phyloP scores from a whole-genome alignment of 2,113 vertebrate genomes.

The Eulacestoma nigropectus region DNA sequence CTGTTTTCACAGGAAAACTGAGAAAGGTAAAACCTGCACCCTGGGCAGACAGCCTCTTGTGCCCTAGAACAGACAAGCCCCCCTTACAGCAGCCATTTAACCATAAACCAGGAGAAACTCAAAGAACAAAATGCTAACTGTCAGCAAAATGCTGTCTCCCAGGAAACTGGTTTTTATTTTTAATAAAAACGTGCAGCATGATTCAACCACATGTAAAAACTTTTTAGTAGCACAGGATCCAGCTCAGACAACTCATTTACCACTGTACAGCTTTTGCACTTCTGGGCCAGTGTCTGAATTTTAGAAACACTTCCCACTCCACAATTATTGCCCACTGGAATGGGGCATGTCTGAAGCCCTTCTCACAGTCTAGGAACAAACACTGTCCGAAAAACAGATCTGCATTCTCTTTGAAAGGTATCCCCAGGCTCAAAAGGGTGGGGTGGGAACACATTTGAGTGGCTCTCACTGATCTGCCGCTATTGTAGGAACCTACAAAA shows the following conservation, averaged over 20 bases:
- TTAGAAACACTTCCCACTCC: not conserved
- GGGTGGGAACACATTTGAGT: not conserved
- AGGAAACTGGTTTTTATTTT: not conserved
- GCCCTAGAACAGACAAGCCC: not conserved
- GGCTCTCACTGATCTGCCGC: not conserved
- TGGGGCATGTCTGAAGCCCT: not conserved
- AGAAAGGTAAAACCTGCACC: not conserved
- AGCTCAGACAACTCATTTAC: not conserved
- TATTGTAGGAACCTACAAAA: not conserved
- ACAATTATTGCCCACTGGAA: not conserved
- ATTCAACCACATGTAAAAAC: not conserved
- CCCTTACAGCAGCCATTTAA: not conserved
- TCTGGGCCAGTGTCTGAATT: not conserved
- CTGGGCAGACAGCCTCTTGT: not conserved
- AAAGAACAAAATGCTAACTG: not conserved
- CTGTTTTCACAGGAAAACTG: not conserved
- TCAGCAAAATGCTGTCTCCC: not conserved
- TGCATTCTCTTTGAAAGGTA: not conserved
- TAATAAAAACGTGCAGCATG: not conserved
- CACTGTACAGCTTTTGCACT: not conserved
- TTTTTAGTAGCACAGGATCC: not conserved
- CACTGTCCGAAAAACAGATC: not conserved
- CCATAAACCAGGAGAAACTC: not conserved
- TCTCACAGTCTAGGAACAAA: not conserved
- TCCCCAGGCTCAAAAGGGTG: not conserved